phyloP scores from a whole-genome alignment of 2,113 vertebrate species.

The Crotalus tigris region DNA sequence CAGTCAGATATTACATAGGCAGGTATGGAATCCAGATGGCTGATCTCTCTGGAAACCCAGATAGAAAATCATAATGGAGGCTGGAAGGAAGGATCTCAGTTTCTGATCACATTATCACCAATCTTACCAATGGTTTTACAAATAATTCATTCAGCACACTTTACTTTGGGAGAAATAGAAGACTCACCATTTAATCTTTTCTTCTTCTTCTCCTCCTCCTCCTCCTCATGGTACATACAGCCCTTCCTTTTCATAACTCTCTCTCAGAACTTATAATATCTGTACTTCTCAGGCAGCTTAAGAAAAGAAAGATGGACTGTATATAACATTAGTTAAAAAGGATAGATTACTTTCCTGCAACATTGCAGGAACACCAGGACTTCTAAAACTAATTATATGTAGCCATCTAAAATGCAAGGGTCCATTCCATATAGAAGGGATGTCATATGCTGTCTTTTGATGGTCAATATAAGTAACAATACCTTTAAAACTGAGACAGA shows the following conservation, averaged over 20 bases:
- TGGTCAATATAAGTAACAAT: not conserved
- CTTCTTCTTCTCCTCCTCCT: not conserved
- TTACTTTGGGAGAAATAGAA: not conserved
- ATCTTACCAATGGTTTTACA: not conserved
- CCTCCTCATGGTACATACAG: not conserved
- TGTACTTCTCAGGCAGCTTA: not conserved
- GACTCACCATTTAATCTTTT: not conserved
- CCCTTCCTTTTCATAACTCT: not conserved
- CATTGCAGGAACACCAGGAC: not conserved
- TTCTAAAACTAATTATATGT: not conserved
- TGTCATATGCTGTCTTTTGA: no score
- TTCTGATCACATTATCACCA: not conserved
- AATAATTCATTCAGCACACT: not conserved
- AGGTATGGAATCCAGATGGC: not conserved
- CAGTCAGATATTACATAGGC: not conserved
- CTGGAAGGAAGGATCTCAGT: not conserved
- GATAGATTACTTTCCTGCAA: not conserved
- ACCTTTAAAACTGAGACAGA: not conserved
- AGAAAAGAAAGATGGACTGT: not conserved
- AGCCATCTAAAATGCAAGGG: not conserved
- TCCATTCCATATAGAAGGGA: not conserved
- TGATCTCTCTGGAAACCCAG: not conserved
- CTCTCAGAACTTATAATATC: not conserved
- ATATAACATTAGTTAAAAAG: not conserved
- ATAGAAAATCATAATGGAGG: not conserved